These are phyloP conservation scores for Myotis pilosus DNA, from an alignment of 2,797 vertebrate species.

Conservation along the genomic window DNA sequence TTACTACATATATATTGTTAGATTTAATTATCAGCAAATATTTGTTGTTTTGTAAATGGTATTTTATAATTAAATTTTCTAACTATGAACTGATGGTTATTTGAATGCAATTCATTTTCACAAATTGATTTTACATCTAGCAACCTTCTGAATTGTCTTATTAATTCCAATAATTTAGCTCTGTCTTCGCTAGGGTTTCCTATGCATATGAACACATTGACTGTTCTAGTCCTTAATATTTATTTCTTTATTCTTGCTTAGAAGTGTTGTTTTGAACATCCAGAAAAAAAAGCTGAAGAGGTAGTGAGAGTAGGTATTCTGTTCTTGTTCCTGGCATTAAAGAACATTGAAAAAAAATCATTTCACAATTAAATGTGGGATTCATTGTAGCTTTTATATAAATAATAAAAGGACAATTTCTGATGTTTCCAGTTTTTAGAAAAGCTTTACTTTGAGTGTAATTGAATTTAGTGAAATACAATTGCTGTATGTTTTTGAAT, in stretches of 20 bases:
- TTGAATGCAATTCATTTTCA: neutral
- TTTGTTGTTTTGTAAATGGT: neutral
- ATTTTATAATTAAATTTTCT: conserved; percentile 21
- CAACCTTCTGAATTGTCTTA: neutral
- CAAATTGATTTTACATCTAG: neutral
- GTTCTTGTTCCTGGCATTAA: neutral
- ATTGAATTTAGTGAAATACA: neutral
- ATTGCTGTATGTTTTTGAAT: neutral
- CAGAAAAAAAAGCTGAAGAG: neutral
- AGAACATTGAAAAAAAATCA: neutral
- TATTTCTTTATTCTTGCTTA: neutral
- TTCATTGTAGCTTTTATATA: neutral
- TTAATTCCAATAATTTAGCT: neutral
- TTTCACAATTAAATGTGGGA: neutral
- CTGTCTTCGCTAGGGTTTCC: neutral
- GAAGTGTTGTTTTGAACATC: neutral
- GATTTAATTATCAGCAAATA: neutral
- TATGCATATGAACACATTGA: neutral
- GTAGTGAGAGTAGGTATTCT: neutral
- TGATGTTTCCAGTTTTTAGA: neutral
- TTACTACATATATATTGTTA: neutral
- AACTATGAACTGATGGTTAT: neutral
- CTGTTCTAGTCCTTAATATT: neutral
- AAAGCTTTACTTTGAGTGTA: neutral
- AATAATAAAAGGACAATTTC: neutral